Conservation (phyloP, 2,797 vertebrate genomes). For the Columba guinea region DNA sequence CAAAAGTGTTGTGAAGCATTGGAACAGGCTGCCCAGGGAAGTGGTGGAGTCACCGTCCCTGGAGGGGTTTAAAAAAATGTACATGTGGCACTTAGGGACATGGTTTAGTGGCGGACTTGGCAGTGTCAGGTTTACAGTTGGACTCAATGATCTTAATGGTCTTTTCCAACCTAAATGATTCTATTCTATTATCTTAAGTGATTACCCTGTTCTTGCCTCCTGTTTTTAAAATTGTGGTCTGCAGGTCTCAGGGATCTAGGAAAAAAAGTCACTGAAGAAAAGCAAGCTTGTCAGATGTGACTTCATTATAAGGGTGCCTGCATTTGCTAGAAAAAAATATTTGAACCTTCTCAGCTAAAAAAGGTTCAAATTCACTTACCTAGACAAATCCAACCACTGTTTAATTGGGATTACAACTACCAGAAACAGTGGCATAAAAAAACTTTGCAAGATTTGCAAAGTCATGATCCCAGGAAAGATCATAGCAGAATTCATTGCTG, state of each 20-base stretch:
- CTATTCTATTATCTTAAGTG: background rate
- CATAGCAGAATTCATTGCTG: background rate
- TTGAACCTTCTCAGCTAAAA: background rate
- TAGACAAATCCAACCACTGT: background rate
- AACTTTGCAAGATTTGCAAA: background rate
- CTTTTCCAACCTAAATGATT: too few relatives aligned
- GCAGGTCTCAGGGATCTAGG: background rate
- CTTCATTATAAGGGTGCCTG: background rate
- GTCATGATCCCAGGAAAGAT: background rate
- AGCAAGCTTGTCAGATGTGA: background rate
- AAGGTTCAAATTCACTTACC: background rate
- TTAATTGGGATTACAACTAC: background rate
- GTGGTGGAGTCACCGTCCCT: too few relatives aligned
- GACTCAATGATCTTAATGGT: too few relatives aligned
- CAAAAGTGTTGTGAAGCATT: too few relatives aligned
- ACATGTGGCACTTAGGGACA: too few relatives aligned
- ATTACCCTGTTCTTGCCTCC: background rate
- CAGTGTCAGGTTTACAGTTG: too few relatives aligned
- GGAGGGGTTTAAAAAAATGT: too few relatives aligned
- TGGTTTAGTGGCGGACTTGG: too few relatives aligned
- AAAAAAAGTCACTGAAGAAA: background rate
- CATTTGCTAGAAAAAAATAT: background rate
- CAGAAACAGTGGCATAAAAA: background rate
- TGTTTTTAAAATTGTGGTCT: background rate
- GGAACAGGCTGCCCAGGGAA: too few relatives aligned